These are phyloP conservation scores for Hycleus phaleratus DNA, from an alignment of 1,140 invertebrate genomes.

Conservation along the genomic window DNA sequence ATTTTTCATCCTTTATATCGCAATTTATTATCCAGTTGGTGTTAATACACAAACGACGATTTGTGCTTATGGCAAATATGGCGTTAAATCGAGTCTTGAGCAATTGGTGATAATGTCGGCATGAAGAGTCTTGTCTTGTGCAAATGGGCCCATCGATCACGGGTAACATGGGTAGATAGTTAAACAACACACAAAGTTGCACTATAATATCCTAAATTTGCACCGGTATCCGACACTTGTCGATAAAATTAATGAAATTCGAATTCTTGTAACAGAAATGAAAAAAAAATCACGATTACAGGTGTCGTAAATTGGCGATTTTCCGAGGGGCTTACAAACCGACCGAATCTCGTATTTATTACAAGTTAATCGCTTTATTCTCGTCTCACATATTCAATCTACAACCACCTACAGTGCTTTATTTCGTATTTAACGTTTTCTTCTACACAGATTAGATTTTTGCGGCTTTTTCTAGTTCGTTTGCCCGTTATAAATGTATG, in stretches of 20 bases:
- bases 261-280: neutral
- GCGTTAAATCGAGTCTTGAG: conserved; percentile 14
- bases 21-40: too few species aligned
- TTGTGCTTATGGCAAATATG: conserved; percentile 16
- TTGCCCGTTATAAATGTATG: too few species aligned
- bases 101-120: conserved; percentile 20
- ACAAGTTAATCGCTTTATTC: conserved; percentile 18
- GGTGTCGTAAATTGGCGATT: conserved; percentile 10
- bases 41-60: neutral
- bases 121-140: conserved; percentile 16
- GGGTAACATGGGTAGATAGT: conserved; percentile 23
- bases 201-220: conserved; percentile 4
- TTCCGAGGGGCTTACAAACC: neutral
- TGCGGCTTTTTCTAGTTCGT: too few species aligned
- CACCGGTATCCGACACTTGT: too few species aligned
- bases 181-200: conserved; percentile 6
- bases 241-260: too few species aligned
- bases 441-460: too few species aligned
- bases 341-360: conserved; percentile 12
- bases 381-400: neutral
- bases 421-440: conserved; percentile 14
- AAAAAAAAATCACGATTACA: neutral
- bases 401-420: conserved; percentile 10
- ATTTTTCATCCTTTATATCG: too few species aligned
- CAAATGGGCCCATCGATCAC: conserved; percentile 25